Conservation (phyloP, 2,888 invertebrate species). For the Petrolisthes manimaculis region DNA sequence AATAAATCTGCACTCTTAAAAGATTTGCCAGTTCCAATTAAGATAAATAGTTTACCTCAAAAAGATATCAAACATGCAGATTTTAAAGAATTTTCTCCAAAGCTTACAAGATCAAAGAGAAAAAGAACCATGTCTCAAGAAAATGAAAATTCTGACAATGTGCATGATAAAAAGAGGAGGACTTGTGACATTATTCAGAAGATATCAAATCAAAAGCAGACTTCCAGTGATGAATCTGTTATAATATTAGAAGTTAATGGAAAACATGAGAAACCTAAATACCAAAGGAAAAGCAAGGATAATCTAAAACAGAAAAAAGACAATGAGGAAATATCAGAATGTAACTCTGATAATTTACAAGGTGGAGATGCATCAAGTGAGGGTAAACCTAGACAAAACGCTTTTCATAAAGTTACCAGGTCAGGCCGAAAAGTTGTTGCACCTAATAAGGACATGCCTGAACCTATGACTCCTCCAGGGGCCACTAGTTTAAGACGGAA, state of each 20-base stretch:
- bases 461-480: constrained; percentile 63
- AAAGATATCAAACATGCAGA: not conserved
- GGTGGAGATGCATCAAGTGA: not conserved
- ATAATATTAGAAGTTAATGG: constrained; percentile 20
- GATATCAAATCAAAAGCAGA: not conserved
- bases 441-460: constrained; percentile 64
- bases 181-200: not conserved
- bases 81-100: not conserved
- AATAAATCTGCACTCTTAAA: not conserved
- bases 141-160: not conserved
- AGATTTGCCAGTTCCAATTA: not conserved
- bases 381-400: not conserved
- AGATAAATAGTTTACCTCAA: not conserved
- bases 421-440: constrained; percentile 64
- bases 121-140: constrained; percentile 16
- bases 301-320: not conserved
- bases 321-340: not conserved
- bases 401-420: constrained; percentile 48
- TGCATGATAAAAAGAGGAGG: not conserved
- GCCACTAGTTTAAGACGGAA: not conserved
- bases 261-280: not conserved
- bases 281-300: constrained; percentile 14
- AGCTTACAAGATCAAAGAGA: constrained; percentile 24
- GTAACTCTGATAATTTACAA: not conserved
- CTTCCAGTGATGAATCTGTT: constrained; percentile 33